Conservation (phyloP, 2,888 invertebrate species). For the Platycheirus albimanus region DNA sequence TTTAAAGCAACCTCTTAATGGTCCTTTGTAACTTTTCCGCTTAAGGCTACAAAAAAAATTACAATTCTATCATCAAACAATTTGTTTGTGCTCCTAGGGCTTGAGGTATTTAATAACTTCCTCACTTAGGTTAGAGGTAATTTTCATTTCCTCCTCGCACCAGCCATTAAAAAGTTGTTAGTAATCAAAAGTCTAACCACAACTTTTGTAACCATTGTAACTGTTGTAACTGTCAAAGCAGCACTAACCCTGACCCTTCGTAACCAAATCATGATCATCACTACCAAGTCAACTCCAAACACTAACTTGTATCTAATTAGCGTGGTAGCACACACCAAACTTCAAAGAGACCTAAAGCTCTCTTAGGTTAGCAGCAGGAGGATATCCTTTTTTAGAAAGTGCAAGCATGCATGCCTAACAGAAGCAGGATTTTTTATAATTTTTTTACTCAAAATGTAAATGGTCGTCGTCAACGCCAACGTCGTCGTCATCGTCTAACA, state of each 20-base stretch:
- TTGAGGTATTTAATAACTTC: neutral
- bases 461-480: neutral
- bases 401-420: slow-evolving; percentile 26
- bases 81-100: neutral
- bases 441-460: slow-evolving; percentile 6
- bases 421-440: slow-evolving; percentile 19
- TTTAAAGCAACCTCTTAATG: too few relatives aligned
- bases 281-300: slow-evolving; percentile 36
- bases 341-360: neutral
- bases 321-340: slow-evolving; percentile 14
- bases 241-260: slow-evolving; percentile 59
- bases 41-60: neutral
- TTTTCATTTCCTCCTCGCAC: neutral
- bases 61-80: neutral
- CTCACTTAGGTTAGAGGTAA: neutral
- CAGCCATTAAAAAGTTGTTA: neutral
- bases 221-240: slow-evolving; percentile 25
- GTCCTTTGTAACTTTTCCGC: too few relatives aligned
- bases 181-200: slow-evolving; percentile 9
- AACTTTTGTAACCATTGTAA: slow-evolving; percentile 20
- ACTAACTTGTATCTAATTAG: slow-evolving; percentile 53
- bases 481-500: neutral
- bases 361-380: slow-evolving; percentile 27
- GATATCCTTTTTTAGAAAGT: slow-evolving; percentile 45
- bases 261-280: slow-evolving; percentile 35